These are phyloP conservation scores for Misgurnus anguillicaudatus DNA, from an alignment of 2,113 vertebrate species.

Conservation along the genomic window DNA sequence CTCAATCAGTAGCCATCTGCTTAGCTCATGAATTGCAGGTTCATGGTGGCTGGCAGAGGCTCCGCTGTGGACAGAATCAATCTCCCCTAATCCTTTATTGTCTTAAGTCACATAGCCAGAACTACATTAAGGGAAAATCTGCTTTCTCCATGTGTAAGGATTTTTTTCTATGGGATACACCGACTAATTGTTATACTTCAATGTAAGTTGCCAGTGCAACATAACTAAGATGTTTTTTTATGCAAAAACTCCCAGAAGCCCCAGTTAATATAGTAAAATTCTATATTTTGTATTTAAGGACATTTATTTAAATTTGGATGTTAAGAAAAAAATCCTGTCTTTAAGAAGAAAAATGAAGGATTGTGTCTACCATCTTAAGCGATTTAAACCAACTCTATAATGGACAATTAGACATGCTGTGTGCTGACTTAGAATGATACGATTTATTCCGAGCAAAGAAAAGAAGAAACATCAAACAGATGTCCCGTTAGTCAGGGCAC, in stretches of 20 bases:
- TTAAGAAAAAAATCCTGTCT: slow-evolving; percentile 26
- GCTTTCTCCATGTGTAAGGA: slow-evolving; percentile 31
- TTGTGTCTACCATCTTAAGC: slow-evolving; percentile 6
- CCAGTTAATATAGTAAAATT: not conserved
- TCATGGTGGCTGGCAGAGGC: slow-evolving; percentile 72
- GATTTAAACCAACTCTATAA: slow-evolving; percentile 38
- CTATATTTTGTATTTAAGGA: slow-evolving; percentile 20
- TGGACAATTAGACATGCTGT: slow-evolving; percentile 6
- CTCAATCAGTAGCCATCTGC: slow-evolving; percentile 90
- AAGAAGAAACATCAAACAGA: slow-evolving; percentile 18
- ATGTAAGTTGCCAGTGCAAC: slow-evolving; percentile 21
- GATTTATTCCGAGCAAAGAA: slow-evolving; percentile 17
- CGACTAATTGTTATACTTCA: slow-evolving; percentile 19
- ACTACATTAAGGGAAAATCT: slow-evolving; percentile 41
- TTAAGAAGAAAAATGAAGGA: slow-evolving; percentile 24
- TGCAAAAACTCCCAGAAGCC: not conserved
- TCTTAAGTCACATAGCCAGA: slow-evolving; percentile 76
- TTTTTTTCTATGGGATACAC: slow-evolving; percentile 11
- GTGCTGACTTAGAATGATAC: slow-evolving; percentile 14
- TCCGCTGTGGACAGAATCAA: slow-evolving; percentile 65
- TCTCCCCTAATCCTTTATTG: slow-evolving; percentile 66
- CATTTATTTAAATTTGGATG: not conserved
- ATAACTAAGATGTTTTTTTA: slow-evolving; percentile 6
- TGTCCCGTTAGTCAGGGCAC: slow-evolving; percentile 11
- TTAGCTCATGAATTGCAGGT: slow-evolving; percentile 78